Base-by-base conservation (phyloP, 2,113 vertebrate species). In the Argyrosomus japonicus region DNA sequence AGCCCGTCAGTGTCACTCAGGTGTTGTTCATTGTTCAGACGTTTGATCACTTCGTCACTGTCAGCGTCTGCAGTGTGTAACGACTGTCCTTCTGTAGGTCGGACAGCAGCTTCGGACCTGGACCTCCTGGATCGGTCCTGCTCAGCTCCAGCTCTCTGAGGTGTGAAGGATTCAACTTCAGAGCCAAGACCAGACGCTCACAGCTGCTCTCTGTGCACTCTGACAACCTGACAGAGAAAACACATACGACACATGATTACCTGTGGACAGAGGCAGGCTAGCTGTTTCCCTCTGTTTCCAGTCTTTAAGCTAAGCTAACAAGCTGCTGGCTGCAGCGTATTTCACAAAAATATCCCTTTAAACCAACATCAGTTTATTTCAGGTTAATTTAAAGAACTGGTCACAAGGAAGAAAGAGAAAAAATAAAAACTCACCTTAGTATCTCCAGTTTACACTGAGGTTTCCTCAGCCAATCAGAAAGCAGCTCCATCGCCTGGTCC, bases 81-180 rank as follows among this genome's bases (percentile, higher is more conserved):
- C 2, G 0, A 19, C 10, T 1, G 54, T 69, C 2, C 4, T 10
- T 15, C 25, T n/a, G 10, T 15, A 74, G 3, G 0, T 51, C 13
- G 10, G 25, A 50, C 43, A 82, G 29, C 17, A 69, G 57, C 25
- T 32, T 25, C 23, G 15, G 27, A 19, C 50, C 63, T 0, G 12
- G 1, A 0, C 11, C 47, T 36, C 27, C 62, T 40, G 36, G 25
- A 27, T 62, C 7, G 6, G 53, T 77, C 19, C 62, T 27, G 11
- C 23, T 73, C 47, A 81, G 51, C 50, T 81, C 68, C 62, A 75
- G 75, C 2, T 82, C 80, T 62, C 8, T 65, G 69, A 87, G 50
- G 5, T 67, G 43, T 18, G 50, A 64, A 32, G 60, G 10, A 56
- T 58, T 75, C 10, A 4, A 70, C 48, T 18, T 32, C 8, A 87